phyloP scores from a whole-genome alignment of 2,888 invertebrate species.

The Adela reaumurella region DNA sequence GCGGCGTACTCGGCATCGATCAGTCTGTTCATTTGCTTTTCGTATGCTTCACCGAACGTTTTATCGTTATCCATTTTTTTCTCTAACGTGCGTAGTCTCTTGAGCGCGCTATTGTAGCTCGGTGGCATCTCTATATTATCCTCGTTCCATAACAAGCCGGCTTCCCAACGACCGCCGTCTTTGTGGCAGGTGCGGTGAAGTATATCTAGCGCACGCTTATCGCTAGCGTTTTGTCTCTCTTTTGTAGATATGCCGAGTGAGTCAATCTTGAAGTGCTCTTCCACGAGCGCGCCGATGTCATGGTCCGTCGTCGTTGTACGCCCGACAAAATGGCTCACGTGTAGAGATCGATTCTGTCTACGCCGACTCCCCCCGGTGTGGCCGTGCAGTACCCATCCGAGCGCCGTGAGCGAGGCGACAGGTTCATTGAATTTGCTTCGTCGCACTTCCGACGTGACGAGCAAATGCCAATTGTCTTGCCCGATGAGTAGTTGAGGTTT shows the following conservation, averaged over 20 bases:
- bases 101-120: background rate
- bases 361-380: background rate
- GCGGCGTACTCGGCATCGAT: background rate
- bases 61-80: background rate
- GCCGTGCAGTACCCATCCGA: conserved; percentile 2
- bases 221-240: background rate
- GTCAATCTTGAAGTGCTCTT: background rate
- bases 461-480: conserved; percentile 1
- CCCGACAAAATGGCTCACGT: background rate
- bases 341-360: no score
- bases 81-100: background rate
- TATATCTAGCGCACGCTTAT: background rate
- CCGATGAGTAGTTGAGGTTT: background rate
- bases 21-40: background rate
- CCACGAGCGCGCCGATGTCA: background rate
- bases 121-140: background rate
- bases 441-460: background rate
- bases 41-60: background rate
- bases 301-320: background rate
- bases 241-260: background rate
- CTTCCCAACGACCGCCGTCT: background rate
- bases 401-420: background rate
- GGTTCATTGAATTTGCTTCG: background rate
- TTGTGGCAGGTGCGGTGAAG: background rate
- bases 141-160: background rate